These are phyloP conservation scores for Dysidea cf. avara DNA, from an alignment of 37 sponge, comb jelly and placozoan genomes.

Conservation along the genomic window DNA sequence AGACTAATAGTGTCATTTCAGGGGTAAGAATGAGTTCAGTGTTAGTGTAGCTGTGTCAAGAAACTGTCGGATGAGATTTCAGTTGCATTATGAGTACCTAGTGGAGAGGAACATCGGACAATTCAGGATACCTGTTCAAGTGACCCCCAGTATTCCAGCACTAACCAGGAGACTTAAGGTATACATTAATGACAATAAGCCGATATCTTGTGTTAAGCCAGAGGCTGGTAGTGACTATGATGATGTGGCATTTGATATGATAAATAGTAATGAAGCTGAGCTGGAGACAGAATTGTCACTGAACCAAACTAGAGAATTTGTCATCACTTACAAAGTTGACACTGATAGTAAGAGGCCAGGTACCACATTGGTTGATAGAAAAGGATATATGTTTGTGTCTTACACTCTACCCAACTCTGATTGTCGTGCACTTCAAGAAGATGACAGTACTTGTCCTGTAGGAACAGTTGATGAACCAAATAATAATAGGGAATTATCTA, in stretches of 20 bases:
- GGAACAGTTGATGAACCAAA: too few relatives aligned
- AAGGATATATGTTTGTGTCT: slow-evolving; percentile 26
- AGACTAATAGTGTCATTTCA: not conserved
- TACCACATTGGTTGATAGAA: not conserved
- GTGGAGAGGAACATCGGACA: slow-evolving; percentile 1
- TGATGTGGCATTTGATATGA: slow-evolving; percentile 2
- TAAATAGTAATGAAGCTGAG: not conserved
- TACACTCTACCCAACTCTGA: slow-evolving; percentile 13
- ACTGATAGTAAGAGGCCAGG: slow-evolving; percentile 3
- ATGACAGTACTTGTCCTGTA: too few relatives aligned
- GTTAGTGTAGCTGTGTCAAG: slow-evolving; percentile 17
- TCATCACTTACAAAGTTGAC: slow-evolving; percentile 19
- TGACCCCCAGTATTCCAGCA: slow-evolving; percentile 10
- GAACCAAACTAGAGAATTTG: slow-evolving; percentile 5
- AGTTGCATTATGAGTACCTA: slow-evolving; percentile 17
- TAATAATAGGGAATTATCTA: slow-evolving; percentile 32
- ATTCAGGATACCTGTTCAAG: slow-evolving; percentile 12
- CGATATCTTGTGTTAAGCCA: slow-evolving; percentile 13
- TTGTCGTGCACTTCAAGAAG: too few relatives aligned
- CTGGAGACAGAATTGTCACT: not conserved
- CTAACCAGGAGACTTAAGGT: slow-evolving; percentile 19
- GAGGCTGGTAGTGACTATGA: slow-evolving; percentile 7
- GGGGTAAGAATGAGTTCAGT: slow-evolving; percentile 10
- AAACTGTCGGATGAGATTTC: slow-evolving; percentile 15
- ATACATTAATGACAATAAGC: not conserved